A percentile compares a stretch with the other conserved stretches of the same genome.
These are phyloP conservation scores for Stomatorhinus walkeri DNA, from an alignment of 2,797 vertebrate species.

Conservation along the genomic window DNA sequence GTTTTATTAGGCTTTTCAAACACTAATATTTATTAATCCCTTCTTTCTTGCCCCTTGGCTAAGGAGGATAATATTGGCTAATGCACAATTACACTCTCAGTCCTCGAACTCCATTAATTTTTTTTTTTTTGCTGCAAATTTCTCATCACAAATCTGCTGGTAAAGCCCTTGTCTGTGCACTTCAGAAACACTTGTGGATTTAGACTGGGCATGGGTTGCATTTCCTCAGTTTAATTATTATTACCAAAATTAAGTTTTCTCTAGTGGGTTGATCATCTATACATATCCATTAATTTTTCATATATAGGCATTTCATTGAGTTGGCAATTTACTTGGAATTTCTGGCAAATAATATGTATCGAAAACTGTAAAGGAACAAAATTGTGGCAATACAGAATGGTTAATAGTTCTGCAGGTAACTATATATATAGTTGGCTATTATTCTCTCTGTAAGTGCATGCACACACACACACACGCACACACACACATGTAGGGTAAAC, in stretches of 20 bases:
- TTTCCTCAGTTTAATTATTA: not conserved
- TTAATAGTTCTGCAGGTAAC: not conserved
- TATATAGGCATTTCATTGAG: not conserved
- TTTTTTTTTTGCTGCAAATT: not conserved
- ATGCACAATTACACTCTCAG: slow-evolving; percentile 1
- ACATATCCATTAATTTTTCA: not conserved
- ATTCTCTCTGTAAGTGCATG: not conserved
- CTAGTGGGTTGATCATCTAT: not conserved
- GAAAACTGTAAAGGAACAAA: not conserved
- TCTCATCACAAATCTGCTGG: not conserved
- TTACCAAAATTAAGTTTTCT: not conserved
- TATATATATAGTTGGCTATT: not conserved
- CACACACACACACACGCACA: not conserved
- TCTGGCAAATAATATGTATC: not conserved
- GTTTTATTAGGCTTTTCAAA: not conserved
- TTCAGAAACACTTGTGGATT: not conserved
- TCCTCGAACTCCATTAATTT: not conserved
- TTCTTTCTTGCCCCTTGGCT: not conserved
- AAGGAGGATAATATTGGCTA: not conserved
- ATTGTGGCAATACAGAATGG: not conserved
- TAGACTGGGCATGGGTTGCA: not conserved
- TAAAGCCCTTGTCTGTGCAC: not conserved
- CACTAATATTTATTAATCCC: not conserved
- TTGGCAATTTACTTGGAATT: not conserved
- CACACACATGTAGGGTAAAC: too few relatives aligned